Percentiles rank a stretch among this genome's conserved stretches.
These are phyloP conservation scores for Leucophenga maculata DNA, from an alignment of 2,888 invertebrate genomes.

Conservation along the genomic window DNA sequence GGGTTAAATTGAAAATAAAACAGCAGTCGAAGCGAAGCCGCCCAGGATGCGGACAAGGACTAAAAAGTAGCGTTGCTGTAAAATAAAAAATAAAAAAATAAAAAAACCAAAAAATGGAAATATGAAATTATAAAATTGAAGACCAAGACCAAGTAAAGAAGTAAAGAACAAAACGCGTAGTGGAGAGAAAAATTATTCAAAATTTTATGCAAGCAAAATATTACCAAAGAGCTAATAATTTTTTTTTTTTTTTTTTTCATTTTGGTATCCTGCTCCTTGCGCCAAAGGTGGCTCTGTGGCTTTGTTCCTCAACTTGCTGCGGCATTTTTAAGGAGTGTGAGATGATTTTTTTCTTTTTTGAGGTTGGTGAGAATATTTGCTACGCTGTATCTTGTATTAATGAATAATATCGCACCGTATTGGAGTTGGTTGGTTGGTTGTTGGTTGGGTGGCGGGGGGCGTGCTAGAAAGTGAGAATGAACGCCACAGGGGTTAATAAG, in stretches of 20 bases:
- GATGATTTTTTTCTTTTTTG: constrained; percentile 5
- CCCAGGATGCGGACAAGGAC: background rate
- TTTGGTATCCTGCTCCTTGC: background rate
- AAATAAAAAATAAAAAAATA: background rate
- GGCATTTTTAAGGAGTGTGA: background rate
- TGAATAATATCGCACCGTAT: constrained; percentile 66
- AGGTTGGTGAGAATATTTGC: constrained; percentile 32
- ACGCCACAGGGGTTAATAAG: constrained; percentile 71
- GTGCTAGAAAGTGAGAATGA: constrained; percentile 25
- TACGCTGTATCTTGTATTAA: constrained; percentile 59
- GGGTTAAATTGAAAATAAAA: constrained; percentile 66
- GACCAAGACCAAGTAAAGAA: constrained; percentile 44
- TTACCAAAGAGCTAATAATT: constrained; percentile 71
- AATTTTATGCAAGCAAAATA: constrained; percentile 64
- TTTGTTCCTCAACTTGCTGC: background rate
- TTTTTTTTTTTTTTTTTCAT: constrained; percentile 53
- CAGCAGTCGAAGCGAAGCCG: constrained; percentile 29
- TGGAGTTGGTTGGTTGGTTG: constrained; percentile 32
- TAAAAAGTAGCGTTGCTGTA: background rate
- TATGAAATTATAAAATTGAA: constrained; percentile 49
- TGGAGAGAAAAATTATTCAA: constrained; percentile 52
- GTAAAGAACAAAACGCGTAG: constrained; percentile 10
- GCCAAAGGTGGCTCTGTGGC: constrained; percentile 20
- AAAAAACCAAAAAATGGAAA: background rate
- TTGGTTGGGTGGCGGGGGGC: background rate